Evolutionary conservation across 2,113 vertebrate genomes (phyloP), one percentile per base, ranked within the genome.

Genomic region (Lampris incognitus): DNA sequence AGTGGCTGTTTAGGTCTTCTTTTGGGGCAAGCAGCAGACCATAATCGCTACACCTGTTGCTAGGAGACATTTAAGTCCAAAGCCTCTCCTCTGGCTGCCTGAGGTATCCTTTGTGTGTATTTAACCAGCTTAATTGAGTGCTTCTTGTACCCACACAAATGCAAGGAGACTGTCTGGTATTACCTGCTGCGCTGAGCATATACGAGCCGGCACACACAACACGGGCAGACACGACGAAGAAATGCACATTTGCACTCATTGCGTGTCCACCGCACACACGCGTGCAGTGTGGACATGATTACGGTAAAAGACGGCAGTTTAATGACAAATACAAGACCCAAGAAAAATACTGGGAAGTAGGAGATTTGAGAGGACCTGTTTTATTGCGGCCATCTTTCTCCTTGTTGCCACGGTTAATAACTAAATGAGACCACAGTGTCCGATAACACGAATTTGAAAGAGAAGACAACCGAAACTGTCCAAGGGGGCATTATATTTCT

Each of bases 71-170:
- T 59, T 88, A 95, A 95, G 91, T 93, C 94, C 87, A 91, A 94
- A 94, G 92, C 93, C 93, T 93, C 91, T 93, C 13, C 62, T 87
- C 76, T 83, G 85, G 80, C 95, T 93, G 93, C 90, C 89, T 92
- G 90, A 91, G 85, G 91, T 91, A 93, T 88, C 91, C 92, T 87
- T 24, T 94, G 87, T 92, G 91, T 89, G 92, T 85, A 74, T 94
- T 95, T 96, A 96, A 95, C 95, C 92, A 92, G 94, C 93, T 95
- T 95, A 94, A 93, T 93, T 92, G 92, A 90, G 92, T 93, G 86
- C 86, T 92, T 86, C 85, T 75, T 92, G 90, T 84, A 85, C 89
- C 91, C 91, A 89, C 85, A 92, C 88, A 88, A 85, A 89, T 86
- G 87, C 87, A 88, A 85, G 78, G 76, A 87, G 85, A 73, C 83